Evolutionary conservation across 2,113 vertebrate species (phyloP), one percentile per base, ranked within the genome.

Genomic region (Numida meleagris): DNA sequence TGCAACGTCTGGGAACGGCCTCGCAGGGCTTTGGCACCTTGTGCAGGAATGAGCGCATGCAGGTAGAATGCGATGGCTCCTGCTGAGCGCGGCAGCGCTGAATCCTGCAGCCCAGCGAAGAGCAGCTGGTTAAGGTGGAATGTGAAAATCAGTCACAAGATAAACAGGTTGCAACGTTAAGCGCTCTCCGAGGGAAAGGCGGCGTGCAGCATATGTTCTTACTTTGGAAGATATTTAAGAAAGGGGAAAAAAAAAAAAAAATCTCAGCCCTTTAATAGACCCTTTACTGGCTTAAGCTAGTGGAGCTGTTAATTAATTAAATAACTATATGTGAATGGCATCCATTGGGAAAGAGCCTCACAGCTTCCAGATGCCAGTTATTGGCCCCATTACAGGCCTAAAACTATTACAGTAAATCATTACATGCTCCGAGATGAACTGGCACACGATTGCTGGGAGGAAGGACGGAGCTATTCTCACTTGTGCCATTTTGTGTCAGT

Each of bases 361-460:
- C 86, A 71, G 95, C 95, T 97, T 97, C 97, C 97, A 96, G 95
- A 97, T 94, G 97, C 94, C 94, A 95, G 97, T 94, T 94, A 96
- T 82, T 89, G 96, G 97, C 95, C 95, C 93, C 86, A 94, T 95
- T 85, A 89, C 1, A 89, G 91, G 88, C 86, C 94, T 45, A 93
- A 97, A 95, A 94, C 87, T 79, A 96, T 91, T 94, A 95, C 93
- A 88, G 96, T 96, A 96, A 97, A 96, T 89, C 94, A 82, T 88
- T 82, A 84, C 82, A 77, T 82, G 93, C 80, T 96, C 95, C 92
- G 93, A 94, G 96, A 95, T 38, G 93, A 93, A 91, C 45, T 96
- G 97, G 97, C 96, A 86, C 94, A 93, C 7, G n/a, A 43, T 70
- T 81, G 42, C 51, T 58, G 78, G 19, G 42, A 96, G 96, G 93